phyloP scores from a whole-genome alignment of 1,140 invertebrate genomes.

The Hesperophylax magnus region DNA sequence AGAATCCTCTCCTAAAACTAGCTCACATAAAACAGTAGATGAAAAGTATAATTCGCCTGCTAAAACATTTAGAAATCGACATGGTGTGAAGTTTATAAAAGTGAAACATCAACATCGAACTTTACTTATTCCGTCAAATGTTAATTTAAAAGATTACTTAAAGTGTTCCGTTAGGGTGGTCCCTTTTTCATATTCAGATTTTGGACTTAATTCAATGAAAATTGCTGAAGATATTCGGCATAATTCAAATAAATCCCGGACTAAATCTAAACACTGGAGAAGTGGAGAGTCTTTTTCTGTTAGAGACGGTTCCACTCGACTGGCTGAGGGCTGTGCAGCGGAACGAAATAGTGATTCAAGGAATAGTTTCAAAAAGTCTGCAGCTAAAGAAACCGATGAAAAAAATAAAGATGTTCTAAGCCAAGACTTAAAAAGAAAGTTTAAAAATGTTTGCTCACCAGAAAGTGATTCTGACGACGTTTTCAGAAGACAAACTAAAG shows the following conservation, averaged over 20 bases:
- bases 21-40: not conserved
- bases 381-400: not conserved
- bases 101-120: not conserved
- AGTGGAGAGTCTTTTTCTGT: not conserved
- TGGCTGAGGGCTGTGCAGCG: too few relatives aligned
- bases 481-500: not conserved
- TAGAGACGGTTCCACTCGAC: not conserved
- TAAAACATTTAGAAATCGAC: not conserved
- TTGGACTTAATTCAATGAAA: too few relatives aligned
- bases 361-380: not conserved
- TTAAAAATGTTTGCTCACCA: not conserved
- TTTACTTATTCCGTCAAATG: slow-evolving; percentile 13
- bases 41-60: not conserved
- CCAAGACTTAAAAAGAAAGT: not conserved
- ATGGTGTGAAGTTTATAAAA: slow-evolving; percentile 12
- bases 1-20: not conserved
- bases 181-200: not conserved
- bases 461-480: slow-evolving; percentile 14
- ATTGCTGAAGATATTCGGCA: not conserved
- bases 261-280: not conserved
- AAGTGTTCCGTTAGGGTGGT: slow-evolving; percentile 6
- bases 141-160: slow-evolving; percentile 21
- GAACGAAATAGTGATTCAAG: not conserved
- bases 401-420: not conserved
- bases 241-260: slow-evolving; percentile 14